phyloP scores from a whole-genome alignment of 2,113 vertebrate genomes.

The Sphyrna mokarran region DNA sequence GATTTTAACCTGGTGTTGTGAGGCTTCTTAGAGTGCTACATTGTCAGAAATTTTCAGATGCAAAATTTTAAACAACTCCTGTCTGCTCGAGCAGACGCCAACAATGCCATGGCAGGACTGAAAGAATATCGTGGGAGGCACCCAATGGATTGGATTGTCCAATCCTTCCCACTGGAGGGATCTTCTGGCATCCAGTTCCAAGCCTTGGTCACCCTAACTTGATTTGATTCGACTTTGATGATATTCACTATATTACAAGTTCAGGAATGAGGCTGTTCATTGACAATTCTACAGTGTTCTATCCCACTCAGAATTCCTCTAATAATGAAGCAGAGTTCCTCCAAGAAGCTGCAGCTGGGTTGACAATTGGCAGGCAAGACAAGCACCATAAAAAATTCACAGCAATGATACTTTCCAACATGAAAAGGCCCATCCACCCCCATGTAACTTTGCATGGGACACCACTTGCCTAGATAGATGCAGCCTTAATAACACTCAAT shows the following conservation, averaged over 20 bases:
- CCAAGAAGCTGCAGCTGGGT: not conserved
- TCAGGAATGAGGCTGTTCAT: not conserved
- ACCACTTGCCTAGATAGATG: not conserved
- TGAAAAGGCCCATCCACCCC: not conserved
- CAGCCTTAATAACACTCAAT: not conserved
- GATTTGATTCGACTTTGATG: not conserved
- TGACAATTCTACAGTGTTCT: not conserved
- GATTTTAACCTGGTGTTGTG: no score
- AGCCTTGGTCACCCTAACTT: no score
- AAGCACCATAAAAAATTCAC: not conserved
- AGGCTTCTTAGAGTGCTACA: no score
- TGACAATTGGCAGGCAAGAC: not conserved
- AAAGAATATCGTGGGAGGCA: no score
- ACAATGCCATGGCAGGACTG: no score
- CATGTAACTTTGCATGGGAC: not conserved
- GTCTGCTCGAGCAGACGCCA: no score
- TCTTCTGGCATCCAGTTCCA: no score
- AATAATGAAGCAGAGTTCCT: not conserved
- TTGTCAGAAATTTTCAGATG: no score
- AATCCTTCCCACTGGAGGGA: no score
- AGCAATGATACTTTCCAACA: not conserved
- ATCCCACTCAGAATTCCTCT: not conserved
- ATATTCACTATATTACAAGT: not conserved
- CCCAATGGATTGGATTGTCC: no score
- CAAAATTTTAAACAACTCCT: no score